A percentile compares a stretch with the other conserved stretches of the same genome.
Conservation (phyloP, 2,113 vertebrate genomes). For the Verasper variegatus region DNA sequence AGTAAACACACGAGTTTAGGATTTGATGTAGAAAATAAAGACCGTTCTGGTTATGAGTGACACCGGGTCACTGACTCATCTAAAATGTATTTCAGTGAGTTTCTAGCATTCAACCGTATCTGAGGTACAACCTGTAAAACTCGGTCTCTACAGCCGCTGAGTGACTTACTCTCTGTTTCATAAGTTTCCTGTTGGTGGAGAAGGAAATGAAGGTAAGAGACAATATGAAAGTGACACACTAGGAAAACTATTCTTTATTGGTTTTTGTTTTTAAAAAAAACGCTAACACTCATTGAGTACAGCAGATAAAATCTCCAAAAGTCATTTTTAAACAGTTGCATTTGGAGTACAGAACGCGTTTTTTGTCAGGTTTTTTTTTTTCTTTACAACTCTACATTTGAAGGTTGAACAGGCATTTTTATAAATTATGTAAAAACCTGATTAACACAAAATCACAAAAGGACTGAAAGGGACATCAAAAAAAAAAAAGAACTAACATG, state of each 20-base stretch:
- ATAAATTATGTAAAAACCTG: conserved; percentile 92
- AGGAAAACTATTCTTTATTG: conserved; percentile 99
- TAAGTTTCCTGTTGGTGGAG: background rate
- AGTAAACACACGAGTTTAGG: background rate
- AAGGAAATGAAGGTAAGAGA: conserved; percentile 31
- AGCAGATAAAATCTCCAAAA: conserved; percentile 98
- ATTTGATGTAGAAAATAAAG: background rate
- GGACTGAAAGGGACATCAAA: conserved; percentile 76
- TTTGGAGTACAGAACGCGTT: conserved; percentile 90
- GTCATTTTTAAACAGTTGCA: conserved; percentile 88
- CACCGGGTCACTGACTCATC: background rate
- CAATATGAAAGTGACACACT: conserved; percentile 86
- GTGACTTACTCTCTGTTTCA: background rate
- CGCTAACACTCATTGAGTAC: conserved; percentile 97
- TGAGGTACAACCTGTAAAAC: background rate
- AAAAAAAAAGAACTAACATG: conserved; percentile 75
- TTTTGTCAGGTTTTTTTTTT: conserved; percentile 84
- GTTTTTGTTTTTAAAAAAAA: conserved; percentile 82
- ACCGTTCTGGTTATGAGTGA: background rate
- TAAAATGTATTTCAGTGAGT: background rate
- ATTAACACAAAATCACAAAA: conserved; percentile 79
- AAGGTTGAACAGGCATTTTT: conserved; percentile 72
- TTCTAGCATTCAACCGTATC: background rate
- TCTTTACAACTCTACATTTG: conserved; percentile 80
- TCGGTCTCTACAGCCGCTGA: background rate